Evolutionary conservation across 2,888 invertebrate genomes (phyloP).

Genomic region (Hydraecia micacea): DNA sequence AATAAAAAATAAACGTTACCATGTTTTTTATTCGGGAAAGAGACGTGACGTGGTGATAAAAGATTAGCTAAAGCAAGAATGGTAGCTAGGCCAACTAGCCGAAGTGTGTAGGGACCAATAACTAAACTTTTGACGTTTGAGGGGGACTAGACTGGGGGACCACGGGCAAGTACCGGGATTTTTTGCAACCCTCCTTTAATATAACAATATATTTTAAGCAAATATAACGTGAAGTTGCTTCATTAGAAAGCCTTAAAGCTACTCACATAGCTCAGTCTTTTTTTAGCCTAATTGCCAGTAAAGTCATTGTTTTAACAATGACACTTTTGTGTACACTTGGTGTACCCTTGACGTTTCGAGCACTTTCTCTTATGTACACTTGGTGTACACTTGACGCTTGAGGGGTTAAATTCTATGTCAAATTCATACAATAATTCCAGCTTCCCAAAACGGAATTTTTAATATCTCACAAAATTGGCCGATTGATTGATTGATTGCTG

Average conservation of each 20-base stretch:
- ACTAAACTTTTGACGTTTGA: not conserved
- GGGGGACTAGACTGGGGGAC: too few relatives aligned
- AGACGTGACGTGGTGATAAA: not conserved
- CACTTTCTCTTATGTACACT: too few relatives aligned
- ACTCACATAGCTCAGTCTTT: not conserved
- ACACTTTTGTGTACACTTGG: too few relatives aligned
- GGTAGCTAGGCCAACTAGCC: too few relatives aligned
- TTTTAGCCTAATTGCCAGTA: not conserved
- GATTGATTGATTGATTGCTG: too few relatives aligned
- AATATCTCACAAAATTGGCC: not conserved
- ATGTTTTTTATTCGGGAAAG: not conserved
- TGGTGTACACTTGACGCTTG: too few relatives aligned
- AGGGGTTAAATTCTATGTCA: not conserved
- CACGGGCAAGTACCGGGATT: too few relatives aligned
- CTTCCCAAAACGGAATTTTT: conserved; percentile 24
- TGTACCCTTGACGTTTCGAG: too few relatives aligned
- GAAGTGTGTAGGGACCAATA: not conserved
- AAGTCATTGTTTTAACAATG: too few relatives aligned
- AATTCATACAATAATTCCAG: not conserved
- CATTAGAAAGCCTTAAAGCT: not conserved
- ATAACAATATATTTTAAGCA: not conserved
- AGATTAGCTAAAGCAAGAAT: not conserved
- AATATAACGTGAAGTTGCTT: too few relatives aligned
- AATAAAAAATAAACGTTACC: too few relatives aligned
- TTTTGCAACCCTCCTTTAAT: not conserved